phyloP scores from a whole-genome alignment of 2,888 invertebrate species.

The Cataglyphis rosenhaueri region DNA sequence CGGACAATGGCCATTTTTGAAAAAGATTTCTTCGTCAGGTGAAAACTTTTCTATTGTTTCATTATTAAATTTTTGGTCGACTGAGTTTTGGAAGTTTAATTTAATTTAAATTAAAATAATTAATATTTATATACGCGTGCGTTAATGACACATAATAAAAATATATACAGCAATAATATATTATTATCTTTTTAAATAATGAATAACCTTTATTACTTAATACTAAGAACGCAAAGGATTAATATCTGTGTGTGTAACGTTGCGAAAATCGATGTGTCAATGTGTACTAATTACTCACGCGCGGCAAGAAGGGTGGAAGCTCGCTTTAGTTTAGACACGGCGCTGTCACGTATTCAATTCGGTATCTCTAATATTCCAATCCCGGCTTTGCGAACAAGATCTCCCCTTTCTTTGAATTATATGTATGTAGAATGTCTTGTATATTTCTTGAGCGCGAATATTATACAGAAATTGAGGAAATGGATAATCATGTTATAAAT shows the following conservation, averaged over 20 bases:
- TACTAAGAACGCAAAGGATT: background rate
- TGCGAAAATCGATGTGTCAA: conserved; percentile 3
- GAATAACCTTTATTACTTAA: background rate
- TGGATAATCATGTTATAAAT: background rate
- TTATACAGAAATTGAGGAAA: background rate
- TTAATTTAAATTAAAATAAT: background rate
- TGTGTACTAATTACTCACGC: conserved; percentile 4
- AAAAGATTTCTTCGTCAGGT: background rate
- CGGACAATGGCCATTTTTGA: background rate
- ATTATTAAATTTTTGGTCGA: background rate
- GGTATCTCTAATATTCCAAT: background rate
- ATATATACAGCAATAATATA: background rate
- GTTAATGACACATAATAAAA: background rate
- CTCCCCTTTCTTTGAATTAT: background rate
- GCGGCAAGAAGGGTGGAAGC: background rate
- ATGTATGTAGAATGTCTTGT: background rate
- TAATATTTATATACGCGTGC: background rate
- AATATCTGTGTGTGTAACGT: background rate
- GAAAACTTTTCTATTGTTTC: background rate
- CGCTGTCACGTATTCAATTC: conserved; percentile 6
- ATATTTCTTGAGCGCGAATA: background rate
- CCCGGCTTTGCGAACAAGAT: background rate
- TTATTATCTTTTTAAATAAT: background rate
- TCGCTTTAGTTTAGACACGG: background rate
- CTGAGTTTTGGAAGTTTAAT: background rate